Evolutionary conservation across 2,797 vertebrate genomes (phyloP).

Genomic region (Chelmon rostratus): DNA sequence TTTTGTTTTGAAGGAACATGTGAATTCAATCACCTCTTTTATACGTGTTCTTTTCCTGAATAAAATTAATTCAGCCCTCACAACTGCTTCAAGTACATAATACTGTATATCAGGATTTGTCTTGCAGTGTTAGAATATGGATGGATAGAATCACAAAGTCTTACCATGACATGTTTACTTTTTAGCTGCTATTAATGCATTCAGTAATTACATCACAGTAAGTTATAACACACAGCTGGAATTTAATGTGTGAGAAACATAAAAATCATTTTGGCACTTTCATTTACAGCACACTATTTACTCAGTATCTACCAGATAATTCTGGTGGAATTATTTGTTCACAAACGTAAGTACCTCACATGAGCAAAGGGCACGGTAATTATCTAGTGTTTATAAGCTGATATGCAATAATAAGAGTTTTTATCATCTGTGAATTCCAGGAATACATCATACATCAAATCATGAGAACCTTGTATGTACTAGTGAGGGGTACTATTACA

Average conservation of each 20-base stretch:
- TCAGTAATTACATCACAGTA: background rate
- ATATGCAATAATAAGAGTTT: background rate
- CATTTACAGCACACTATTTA: background rate
- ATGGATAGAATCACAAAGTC: background rate
- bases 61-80: background rate
- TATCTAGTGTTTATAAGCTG: background rate
- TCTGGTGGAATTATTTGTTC: background rate
- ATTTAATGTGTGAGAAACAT: background rate
- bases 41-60: background rate
- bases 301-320: background rate
- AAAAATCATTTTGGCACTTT: background rate
- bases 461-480: background rate
- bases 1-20: conserved; percentile 44
- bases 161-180: background rate
- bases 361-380: background rate
- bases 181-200: background rate
- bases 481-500: background rate
- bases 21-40: conserved; percentile 27
- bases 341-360: background rate
- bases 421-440: background rate
- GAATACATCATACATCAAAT: too few relatives aligned
- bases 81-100: background rate
- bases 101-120: background rate
- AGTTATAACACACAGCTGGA: background rate
- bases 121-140: background rate